These are phyloP conservation scores for Hyperoplus lanceolatus DNA, from an alignment of 2,797 vertebrate genomes.

Conservation along the genomic window DNA sequence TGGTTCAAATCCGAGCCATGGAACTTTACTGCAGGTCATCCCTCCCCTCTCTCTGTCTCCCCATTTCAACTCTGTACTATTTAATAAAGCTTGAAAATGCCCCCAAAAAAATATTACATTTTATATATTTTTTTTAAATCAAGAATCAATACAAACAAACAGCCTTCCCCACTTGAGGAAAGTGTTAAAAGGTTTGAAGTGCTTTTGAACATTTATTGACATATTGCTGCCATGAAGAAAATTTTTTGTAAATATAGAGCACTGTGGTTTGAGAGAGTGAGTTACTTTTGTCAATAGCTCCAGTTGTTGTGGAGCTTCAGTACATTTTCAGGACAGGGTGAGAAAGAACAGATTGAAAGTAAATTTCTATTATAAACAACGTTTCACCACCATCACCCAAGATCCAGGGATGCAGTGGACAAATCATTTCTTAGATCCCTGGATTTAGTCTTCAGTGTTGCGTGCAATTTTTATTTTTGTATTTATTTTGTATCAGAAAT, in stretches of 20 bases:
- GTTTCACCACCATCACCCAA: not conserved
- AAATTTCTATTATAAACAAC: not conserved
- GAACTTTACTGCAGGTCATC: too few species aligned
- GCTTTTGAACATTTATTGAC: not conserved
- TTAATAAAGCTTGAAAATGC: too few species aligned
- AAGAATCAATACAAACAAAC: constrained; percentile 11
- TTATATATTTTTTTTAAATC: too few species aligned
- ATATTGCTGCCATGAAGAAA: not conserved
- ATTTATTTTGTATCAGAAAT: not conserved
- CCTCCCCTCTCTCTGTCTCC: too few species aligned
- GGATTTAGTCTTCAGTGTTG: not conserved
- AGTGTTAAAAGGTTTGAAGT: constrained; percentile 8
- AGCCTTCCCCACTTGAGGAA: not conserved
- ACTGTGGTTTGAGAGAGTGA: constrained; percentile 10
- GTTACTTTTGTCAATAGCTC: not conserved
- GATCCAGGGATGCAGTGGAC: not conserved
- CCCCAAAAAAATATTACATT: too few species aligned
- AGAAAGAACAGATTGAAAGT: not conserved
- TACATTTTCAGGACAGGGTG: not conserved
- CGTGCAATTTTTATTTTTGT: not conserved
- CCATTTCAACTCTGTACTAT: too few species aligned
- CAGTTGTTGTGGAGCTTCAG: not conserved
- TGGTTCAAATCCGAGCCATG: too few species aligned
- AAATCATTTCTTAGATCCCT: not conserved
- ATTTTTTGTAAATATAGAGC: not conserved